These are phyloP conservation scores for Lasioglossum lativentre DNA, from an alignment of 2,888 invertebrate species.

Conservation along the genomic window DNA sequence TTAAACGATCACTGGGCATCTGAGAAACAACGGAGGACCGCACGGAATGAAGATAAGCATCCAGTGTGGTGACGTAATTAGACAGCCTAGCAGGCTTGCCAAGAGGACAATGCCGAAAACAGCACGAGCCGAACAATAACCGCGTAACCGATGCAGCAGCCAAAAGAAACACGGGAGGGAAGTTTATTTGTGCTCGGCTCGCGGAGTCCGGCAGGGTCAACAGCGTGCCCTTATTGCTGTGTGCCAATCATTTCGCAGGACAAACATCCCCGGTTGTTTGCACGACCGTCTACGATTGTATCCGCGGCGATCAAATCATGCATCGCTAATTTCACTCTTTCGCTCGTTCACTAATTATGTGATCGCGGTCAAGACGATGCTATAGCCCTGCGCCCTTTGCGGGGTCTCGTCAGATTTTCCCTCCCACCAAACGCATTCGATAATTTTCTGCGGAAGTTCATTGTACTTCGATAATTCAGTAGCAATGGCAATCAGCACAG, in stretches of 20 bases:
- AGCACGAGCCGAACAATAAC: conserved; percentile 1
- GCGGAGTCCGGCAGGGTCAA: background rate
- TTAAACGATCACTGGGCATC: background rate
- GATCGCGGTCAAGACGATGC: conserved; percentile 32
- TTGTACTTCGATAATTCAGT: too few species aligned
- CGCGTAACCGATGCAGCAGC: background rate
- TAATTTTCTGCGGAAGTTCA: too few species aligned
- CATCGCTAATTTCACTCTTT: conserved; percentile 14
- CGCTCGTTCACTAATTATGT: conserved; percentile 9
- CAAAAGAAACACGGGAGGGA: background rate
- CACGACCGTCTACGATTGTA: background rate
- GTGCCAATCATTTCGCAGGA: conserved; percentile 3
- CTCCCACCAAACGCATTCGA: too few species aligned
- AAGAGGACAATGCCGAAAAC: background rate
- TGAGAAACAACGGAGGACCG: background rate
- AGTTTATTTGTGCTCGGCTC: conserved; percentile 5
- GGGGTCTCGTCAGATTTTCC: background rate
- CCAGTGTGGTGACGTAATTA: background rate
- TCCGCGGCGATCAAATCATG: conserved; percentile 13
- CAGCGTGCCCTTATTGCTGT: background rate
- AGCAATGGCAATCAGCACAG: too few species aligned
- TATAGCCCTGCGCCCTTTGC: background rate
- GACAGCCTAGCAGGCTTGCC: background rate
- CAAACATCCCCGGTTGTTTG: conserved; percentile 7
- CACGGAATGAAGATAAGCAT: background rate